These are phyloP conservation scores for Sturmia bella DNA, from an alignment of 2,888 invertebrate species.

Conservation along the genomic window DNA sequence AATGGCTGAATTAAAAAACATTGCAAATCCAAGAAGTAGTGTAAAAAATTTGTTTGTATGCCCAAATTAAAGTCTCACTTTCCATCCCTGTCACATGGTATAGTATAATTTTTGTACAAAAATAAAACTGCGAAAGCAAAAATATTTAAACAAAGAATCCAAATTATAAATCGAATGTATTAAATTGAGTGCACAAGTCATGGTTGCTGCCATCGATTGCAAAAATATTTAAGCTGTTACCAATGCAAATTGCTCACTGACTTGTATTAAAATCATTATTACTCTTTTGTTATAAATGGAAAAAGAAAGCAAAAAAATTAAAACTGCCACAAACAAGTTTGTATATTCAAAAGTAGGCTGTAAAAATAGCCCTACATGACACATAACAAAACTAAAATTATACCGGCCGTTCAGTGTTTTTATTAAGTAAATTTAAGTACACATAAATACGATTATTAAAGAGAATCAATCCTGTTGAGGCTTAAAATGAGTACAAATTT, in stretches of 20 bases:
- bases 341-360: neutral
- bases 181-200: slow-evolving; percentile 64
- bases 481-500: too few relatives aligned
- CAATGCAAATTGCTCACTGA: slow-evolving; percentile 52
- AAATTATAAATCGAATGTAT: slow-evolving; percentile 36
- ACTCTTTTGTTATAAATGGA: slow-evolving; percentile 30
- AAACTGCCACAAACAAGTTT: neutral
- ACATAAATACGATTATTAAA: too few relatives aligned
- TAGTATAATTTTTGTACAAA: neutral
- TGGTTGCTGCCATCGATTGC: slow-evolving; percentile 43
- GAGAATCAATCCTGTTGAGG: too few relatives aligned
- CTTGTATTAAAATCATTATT: slow-evolving; percentile 53
- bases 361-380: slow-evolving; percentile 9
- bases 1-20: too few relatives aligned
- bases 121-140: neutral
- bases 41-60: too few relatives aligned
- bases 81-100: slow-evolving; percentile 15
- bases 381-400: too few relatives aligned
- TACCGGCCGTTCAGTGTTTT: too few relatives aligned
- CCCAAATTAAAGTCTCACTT: neutral
- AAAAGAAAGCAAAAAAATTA: neutral
- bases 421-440: too few relatives aligned
- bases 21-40: too few relatives aligned
- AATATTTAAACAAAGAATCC: slow-evolving; percentile 9
- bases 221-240: slow-evolving; percentile 36